Conservation (phyloP, 2,888 invertebrate genomes). For the Trypoxylon attenuatum region DNA sequence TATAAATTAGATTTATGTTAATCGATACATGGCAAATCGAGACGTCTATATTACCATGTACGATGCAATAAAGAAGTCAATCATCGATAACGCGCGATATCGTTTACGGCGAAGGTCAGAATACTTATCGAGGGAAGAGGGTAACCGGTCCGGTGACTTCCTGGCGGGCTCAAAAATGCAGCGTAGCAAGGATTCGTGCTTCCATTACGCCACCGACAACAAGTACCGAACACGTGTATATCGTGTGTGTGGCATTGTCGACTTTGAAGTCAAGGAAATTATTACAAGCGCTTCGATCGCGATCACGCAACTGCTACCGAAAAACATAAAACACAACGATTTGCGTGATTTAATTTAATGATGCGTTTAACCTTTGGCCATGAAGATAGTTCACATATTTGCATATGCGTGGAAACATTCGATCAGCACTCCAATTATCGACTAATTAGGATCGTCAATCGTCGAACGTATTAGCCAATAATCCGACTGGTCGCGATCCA, state of each 20-base stretch:
- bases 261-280: conserved; percentile 53
- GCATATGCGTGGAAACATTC: no score
- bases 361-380: no score
- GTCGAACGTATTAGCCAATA: no score
- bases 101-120: conserved; percentile 34
- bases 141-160: conserved; percentile 49
- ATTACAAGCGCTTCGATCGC: no score
- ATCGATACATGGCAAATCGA: background rate
- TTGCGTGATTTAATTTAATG: no score
- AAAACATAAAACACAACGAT: no score
- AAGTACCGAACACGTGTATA: conserved; percentile 21
- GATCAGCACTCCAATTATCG: no score
- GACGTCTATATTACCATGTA: conserved; percentile 34
- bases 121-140: conserved; percentile 43
- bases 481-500: no score
- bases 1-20: no score
- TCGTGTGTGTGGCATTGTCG: conserved; percentile 49
- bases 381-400: no score
- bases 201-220: conserved; percentile 34
- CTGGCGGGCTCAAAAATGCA: conserved; percentile 38
- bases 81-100: conserved; percentile 45
- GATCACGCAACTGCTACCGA: no score
- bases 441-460: no score
- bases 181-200: conserved; percentile 22
- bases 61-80: conserved; percentile 37